These are phyloP conservation scores for Spongia lamella DNA, from an alignment of 37 sponge, comb jelly and placozoan genomes.

Conservation along the genomic window DNA sequence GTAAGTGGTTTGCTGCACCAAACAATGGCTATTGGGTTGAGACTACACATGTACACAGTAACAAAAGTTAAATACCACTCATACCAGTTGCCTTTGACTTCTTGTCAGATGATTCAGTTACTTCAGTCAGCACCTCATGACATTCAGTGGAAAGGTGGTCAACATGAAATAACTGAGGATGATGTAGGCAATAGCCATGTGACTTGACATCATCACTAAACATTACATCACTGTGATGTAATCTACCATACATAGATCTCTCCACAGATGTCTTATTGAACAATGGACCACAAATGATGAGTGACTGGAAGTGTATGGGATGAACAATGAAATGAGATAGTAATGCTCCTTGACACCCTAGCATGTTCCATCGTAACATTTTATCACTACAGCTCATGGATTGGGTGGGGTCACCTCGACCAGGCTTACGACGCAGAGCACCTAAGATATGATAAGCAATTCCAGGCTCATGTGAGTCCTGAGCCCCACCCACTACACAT, in stretches of 20 bases:
- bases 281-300: constrained; percentile 30
- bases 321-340: constrained; percentile 55
- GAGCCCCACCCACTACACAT: constrained; percentile 58
- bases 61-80: neutral
- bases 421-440: constrained; percentile 76
- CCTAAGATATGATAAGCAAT: constrained; percentile 60
- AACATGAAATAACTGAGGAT: constrained; percentile 12
- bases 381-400: constrained; percentile 90
- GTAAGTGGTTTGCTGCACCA: constrained; percentile 42
- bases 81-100: constrained; percentile 36
- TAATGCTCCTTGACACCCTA: constrained; percentile 84
- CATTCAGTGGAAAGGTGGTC: neutral
- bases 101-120: neutral
- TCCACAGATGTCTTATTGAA: constrained; percentile 19
- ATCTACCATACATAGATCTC: constrained; percentile 48
- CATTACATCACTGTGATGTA: neutral
- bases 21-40: constrained; percentile 35
- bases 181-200: neutral
- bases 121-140: neutral
- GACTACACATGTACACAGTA: neutral
- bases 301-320: constrained; percentile 57
- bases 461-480: constrained; percentile 58
- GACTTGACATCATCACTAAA: neutral
- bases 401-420: constrained; percentile 80
- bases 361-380: constrained; percentile 78